phyloP scores from a whole-genome alignment of 2,888 invertebrate genomes.

The Tachina grossa region DNA sequence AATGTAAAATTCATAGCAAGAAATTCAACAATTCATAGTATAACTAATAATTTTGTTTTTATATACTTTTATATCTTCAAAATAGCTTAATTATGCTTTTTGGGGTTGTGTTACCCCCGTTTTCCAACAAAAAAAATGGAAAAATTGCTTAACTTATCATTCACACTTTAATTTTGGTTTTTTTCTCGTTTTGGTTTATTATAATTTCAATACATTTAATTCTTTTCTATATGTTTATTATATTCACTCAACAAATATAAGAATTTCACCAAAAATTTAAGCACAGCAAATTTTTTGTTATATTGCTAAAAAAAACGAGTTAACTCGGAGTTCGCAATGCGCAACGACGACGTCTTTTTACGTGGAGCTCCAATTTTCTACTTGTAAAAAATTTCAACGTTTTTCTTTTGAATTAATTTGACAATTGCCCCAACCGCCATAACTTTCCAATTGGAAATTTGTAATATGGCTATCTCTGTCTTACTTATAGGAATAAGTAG shows the following conservation, averaged over 20 bases:
- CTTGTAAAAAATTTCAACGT: constrained; percentile 65
- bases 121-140: background rate
- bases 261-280: constrained; percentile 26
- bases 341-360: constrained; percentile 55
- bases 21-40: constrained; percentile 24
- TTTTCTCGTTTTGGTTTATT: constrained; percentile 9
- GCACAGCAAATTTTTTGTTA: constrained; percentile 32
- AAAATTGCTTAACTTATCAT: constrained; percentile 34
- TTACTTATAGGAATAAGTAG: background rate
- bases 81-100: background rate
- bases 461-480: constrained; percentile 29
- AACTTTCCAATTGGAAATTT: constrained; percentile 63
- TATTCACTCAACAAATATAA: background rate
- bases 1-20: background rate
- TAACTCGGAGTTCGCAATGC: constrained; percentile 43
- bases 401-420: constrained; percentile 68
- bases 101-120: constrained; percentile 32
- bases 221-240: background rate
- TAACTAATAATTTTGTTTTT: constrained; percentile 22
- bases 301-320: constrained; percentile 55
- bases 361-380: constrained; percentile 72
- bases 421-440: constrained; percentile 59
- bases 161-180: constrained; percentile 4
- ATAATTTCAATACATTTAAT: constrained; percentile 4
- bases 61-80: background rate